Base-by-base conservation (phyloP, 2,797 vertebrate genomes). In the Centropyge bicolor region DNA sequence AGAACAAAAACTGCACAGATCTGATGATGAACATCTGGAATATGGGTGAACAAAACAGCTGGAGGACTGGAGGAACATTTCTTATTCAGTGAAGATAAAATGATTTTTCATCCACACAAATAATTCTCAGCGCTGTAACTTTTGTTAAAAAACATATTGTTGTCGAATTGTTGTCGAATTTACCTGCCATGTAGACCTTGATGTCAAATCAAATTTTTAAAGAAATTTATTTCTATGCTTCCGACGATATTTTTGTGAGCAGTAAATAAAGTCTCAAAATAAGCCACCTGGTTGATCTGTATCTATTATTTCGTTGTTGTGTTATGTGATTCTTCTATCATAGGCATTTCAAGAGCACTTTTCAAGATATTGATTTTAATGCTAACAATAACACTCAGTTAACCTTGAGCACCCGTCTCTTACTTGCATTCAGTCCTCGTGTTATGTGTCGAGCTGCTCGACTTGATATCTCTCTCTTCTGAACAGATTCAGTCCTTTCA, bases 281-380 rank as follows among this genome's bases (percentile, higher is more conserved):
- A 5, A 17, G 5, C 36, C 3, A 1, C 36, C 65, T 55, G 59
- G 27, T 62, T 63, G 49, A 69, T 49, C 19, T 31, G 3, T 16
- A 19, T 57, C 31, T 22, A 41, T 41, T 24, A 46, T 81, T 27
- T 36, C 55, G 54, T 55, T 11, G 8, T 22, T 48, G 16, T 54
- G 36, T 19, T 43, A 45, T 62, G 67, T 73, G 10, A 55, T 27
- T 78, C 22, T 45, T 11, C n/a, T 49, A 12, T 74, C 12, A 13
- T 1, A 63, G 51, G 22, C 6, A 59, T 78, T 69, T 75, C 22
- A 35, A 10, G 10, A n/a, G 9, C 8, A 17, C 10, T 70, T 64
- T 81, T 49, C 1, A 31, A 52, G 69, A 22, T n/a, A 68, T 36
- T 60, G 55, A 70, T 71, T 74, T 49, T n/a, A 54, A 59, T 31